Percentiles rank a stretch among this genome's conserved stretches.
phyloP scores from a whole-genome alignment of 1,140 invertebrate genomes.

The Bombus breviceps region DNA sequence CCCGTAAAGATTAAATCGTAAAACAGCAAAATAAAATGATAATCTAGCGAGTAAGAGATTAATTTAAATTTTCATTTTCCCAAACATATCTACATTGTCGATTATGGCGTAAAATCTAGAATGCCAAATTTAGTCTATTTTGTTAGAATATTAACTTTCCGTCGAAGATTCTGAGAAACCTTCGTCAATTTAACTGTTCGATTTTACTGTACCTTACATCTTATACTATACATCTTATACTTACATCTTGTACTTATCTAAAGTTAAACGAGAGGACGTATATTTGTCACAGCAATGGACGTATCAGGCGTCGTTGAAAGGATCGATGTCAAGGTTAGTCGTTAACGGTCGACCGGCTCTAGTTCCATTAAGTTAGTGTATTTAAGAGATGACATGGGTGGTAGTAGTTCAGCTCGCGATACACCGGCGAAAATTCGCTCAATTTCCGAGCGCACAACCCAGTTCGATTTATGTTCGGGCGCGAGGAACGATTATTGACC shows the following conservation, averaged over 20 bases:
- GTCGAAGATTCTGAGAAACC: no score
- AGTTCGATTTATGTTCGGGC: neutral
- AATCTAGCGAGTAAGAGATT: neutral
- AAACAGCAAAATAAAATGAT: neutral
- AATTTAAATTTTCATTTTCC: neutral
- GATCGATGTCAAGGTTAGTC: slow-evolving; percentile 38
- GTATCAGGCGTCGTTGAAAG: neutral
- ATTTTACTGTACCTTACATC: no score
- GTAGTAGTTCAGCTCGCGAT: neutral
- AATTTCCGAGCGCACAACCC: neutral
- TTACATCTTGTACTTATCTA: no score
- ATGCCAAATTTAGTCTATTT: no score
- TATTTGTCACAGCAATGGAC: neutral
- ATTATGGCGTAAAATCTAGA: neutral
- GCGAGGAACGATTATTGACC: slow-evolving; percentile 23
- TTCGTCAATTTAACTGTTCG: no score
- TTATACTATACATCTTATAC: no score
- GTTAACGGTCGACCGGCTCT: slow-evolving; percentile 2
- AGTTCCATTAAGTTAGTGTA: slow-evolving; percentile 12
- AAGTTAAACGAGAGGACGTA: no score
- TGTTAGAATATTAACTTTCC: no score
- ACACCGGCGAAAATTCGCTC: neutral
- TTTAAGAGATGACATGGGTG: neutral
- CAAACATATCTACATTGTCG: neutral
- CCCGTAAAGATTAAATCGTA: neutral